Base-by-base conservation (phyloP, 2,113 vertebrate genomes). In the Siphamia tubifer region DNA sequence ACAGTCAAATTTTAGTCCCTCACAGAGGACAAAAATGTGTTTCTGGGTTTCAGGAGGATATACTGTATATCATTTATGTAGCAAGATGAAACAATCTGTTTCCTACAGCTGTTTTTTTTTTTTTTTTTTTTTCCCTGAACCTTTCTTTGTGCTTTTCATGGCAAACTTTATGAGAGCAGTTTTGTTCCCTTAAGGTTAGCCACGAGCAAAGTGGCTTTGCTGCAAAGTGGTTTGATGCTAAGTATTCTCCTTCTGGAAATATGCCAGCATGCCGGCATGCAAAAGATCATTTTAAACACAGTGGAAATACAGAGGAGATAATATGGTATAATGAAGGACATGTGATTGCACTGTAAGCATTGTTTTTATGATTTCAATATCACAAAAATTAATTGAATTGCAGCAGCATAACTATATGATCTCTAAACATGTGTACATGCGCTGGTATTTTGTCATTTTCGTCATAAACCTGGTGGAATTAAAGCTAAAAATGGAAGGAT, bases 171-270 rank as follows among this genome's bases (percentile, higher is more conserved):
- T 54, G 42, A n/a, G 52, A 38, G 64, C 42, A 19, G 61, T 77
- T 67, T 51, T 55, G 43, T 57, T 65, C 64, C 86, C 81, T 53
- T 17, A 65, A 70, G 82, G 68, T 72, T 42, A 35, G 80, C 89
- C 54, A 19, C 12, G 62, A 69, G 84, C 79, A 66, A 82, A 63
- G 53, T 57, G 65, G 48, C 70, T 60, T 45, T 23, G 42, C n/a
- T n/a, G n/a, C n/a, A n/a, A n/a, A n/a, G n/a, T n/a, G n/a, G n/a
- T 34, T 55, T 77, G 55, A 74, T 69, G 60, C 47, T 48, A 42
- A 61, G n/a, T 51, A 54, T 69, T 79, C 45, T 56, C 60, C 49
- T 45, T 51, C 77, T 70, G 77, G 68, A 77, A 67, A 74, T 71
- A 47, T 15, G 45, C 54, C 48, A 38, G n/a, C 15, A 31, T 35